These are phyloP conservation scores for Hyppa rectilinea DNA, from an alignment of 2,888 invertebrate species.

Conservation along the genomic window DNA sequence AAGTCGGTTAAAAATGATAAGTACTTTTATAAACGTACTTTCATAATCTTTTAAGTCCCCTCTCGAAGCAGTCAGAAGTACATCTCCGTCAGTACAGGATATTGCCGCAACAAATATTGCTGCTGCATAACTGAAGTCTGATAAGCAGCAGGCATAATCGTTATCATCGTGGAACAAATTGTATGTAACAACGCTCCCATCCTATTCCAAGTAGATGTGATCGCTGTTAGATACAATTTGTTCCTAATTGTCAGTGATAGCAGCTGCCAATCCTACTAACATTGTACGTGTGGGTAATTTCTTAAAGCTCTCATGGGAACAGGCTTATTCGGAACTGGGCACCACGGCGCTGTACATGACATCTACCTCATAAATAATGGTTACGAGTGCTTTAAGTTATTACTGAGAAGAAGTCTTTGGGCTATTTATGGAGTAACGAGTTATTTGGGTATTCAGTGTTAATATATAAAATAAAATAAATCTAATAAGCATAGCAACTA, in stretches of 20 bases:
- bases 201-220: too few species aligned
- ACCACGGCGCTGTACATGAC: conserved; percentile 27
- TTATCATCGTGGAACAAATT: too few species aligned
- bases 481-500: conserved; percentile 2
- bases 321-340: conserved; percentile 51
- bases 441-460: background rate
- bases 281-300: conserved; percentile 53
- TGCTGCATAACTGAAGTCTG: conserved; percentile 18
- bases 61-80: conserved; percentile 22
- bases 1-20: conserved; percentile 14
- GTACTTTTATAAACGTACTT: background rate
- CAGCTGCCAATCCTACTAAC: conserved; percentile 55
- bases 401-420: conserved; percentile 11
- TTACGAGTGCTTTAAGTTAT: conserved; percentile 32
- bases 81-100: conserved; percentile 28
- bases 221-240: conserved; percentile 47
- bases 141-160: too few species aligned
- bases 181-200: too few species aligned
- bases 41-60: conserved; percentile 21
- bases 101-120: conserved; percentile 22
- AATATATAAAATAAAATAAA: conserved; percentile 13
- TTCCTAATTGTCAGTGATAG: conserved; percentile 52
- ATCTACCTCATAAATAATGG: conserved; percentile 48
- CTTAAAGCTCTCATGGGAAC: conserved; percentile 46
- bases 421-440: conserved; percentile 26